Evolutionary conservation across 2,113 vertebrate genomes (phyloP), one percentile per base, ranked within the genome.

Genomic region (Boulengeromyrus knoepffleri): DNA sequence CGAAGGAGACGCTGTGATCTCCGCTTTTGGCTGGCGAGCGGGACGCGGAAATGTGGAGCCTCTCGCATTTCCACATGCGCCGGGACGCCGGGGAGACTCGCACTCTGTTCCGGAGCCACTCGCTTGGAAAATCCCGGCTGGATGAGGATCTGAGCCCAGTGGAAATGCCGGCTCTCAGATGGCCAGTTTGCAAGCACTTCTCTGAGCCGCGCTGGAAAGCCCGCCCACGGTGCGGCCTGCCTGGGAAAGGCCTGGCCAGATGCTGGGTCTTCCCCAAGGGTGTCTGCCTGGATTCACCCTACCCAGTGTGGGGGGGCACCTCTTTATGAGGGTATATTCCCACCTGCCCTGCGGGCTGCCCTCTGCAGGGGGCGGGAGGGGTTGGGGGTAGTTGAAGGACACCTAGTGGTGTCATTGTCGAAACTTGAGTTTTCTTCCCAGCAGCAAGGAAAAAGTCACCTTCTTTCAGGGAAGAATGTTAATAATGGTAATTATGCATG

Each of bases 191-290:
- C 36, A 58, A 62, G 58, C 87, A 9, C 24, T 21, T 21, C 85
- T 87, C 12, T 24, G 42, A 15, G 85, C 49, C 12, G 15, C 9
- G 6, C 53, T 45, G 85, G 9, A 88, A 42, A 31, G 87, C 39
- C 36, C 36, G 8, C 31, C 87, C 53, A 45, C 15, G 3, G 15
- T 15, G 49, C 39, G 1, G 53, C 15, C 56, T 58, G 80, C 80
- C 93, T 96, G 95, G 95, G 94, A 95, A 95, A 95, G 95, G 95
- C 94, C 93, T 91, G 95, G 95, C 94, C 92, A 91, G 92, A 84
- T 93, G 95, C 96, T 95, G 92, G 96, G 93, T 93, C 21, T 19
- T 17, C 27, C 13, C 74, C 36, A 80, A 0, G 36, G 74, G 74
- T 19, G 19, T 36, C 74, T 42, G 74, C 31, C 36, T 80, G 74